A percentile compares a stretch with the other conserved stretches of the same genome.
These are phyloP conservation scores for Eudemis profundana DNA, from an alignment of 2,888 invertebrate species.

Conservation along the genomic window DNA sequence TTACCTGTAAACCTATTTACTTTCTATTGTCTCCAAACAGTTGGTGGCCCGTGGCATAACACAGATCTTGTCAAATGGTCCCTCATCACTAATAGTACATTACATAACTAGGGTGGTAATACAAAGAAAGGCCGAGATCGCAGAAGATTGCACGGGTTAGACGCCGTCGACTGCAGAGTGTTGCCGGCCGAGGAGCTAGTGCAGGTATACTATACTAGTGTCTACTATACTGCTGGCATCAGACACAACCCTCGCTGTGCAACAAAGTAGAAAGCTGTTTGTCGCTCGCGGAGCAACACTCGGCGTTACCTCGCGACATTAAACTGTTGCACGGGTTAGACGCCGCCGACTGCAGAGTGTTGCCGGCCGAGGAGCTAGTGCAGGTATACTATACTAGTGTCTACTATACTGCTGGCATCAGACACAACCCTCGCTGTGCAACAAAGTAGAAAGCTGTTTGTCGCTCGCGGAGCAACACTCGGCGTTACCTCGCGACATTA, in stretches of 20 bases:
- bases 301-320: slow-evolving; percentile 89
- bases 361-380: slow-evolving; percentile 91
- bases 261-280: slow-evolving; percentile 59
- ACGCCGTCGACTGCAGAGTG: no score
- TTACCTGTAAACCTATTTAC: no score
- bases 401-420: no score
- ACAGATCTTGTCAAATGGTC: no score
- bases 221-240: slow-evolving; percentile 87
- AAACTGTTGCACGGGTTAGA: slow-evolving; percentile 90
- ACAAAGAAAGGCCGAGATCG: no score
- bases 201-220: no score
- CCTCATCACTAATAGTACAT: no score
- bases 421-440: slow-evolving; percentile 49
- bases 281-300: slow-evolving; percentile 87
- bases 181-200: no score
- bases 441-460: slow-evolving; percentile 59
- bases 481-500: slow-evolving; percentile 89
- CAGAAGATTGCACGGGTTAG: no score
- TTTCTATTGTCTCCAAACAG: no score
- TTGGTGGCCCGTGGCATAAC: no score
- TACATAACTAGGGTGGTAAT: no score
- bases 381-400: slow-evolving; percentile 87
- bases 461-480: slow-evolving; percentile 87
- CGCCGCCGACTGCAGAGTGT: slow-evolving; percentile 86
- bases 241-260: slow-evolving; percentile 48